Evolutionary conservation across 2,797 vertebrate genomes (phyloP), one percentile per base, ranked within the genome.

Genomic region (Lagodon rhomboides): DNA sequence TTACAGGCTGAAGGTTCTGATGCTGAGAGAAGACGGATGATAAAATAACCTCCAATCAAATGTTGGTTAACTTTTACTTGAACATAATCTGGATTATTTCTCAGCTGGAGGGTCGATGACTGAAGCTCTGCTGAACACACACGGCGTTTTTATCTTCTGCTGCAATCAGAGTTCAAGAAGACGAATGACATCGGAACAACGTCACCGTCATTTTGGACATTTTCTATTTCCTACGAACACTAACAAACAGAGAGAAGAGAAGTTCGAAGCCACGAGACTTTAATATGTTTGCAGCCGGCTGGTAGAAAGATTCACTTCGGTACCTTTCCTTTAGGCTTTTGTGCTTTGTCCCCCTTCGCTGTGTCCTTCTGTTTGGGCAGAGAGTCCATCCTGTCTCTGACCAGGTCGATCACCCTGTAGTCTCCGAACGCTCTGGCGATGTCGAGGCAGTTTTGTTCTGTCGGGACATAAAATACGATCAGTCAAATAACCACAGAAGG

Each of bases 361-460:
- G 79, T 87, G 20, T 96, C 96, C 83, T 90, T 85, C 41, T 89
- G 73, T 86, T 95, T 94, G 10, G 94, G 93, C 81, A 97, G 85
- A 44, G 85, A 92, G 43, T 96, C 94, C 88, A 96, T 74, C 80
- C 95, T 95, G 38, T 94, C 91, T 92, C 95, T 91, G 22, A 99
- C 90, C 87, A 98, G 73, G 44, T 95, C 87, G 73, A 96, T 94
- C 72, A 97, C 89, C 80, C 90, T 89, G 17, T 89, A 80, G 82
- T 99, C 95, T 75, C 91, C 95, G 80, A 96, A 97, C 1, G 89
- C 92, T 73, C 80, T 88, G 62, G 98, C 97, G 58, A 97, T 75
- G 51, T 97, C 96, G 46, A 98, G 94, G 77, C 94, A 95, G 79
- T 78, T 96, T 73, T 95, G 94, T 66, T 93, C 97, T 99, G 78